phyloP scores from a whole-genome alignment of 1,140 invertebrate species.

The Macrosteles quadrilineatus region DNA sequence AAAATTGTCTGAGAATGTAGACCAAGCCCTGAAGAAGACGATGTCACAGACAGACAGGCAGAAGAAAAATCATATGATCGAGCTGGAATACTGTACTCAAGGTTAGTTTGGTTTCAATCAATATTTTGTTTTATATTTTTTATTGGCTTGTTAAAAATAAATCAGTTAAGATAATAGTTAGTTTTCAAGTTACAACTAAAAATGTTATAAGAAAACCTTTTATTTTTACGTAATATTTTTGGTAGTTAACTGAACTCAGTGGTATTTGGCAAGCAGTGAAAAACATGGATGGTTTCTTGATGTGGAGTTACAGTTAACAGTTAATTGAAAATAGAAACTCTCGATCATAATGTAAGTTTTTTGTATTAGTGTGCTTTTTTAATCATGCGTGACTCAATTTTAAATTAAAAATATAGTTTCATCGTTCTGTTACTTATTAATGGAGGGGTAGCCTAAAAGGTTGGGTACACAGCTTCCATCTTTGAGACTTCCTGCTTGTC shows the following conservation, averaged over 20 bases:
- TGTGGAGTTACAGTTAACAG: conserved; percentile 15
- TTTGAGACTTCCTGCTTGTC: conserved; percentile 4
- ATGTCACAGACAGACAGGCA: too few relatives aligned
- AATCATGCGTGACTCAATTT: background rate
- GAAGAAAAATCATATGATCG: conserved; percentile 30
- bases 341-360: too few relatives aligned
- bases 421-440: background rate
- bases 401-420: background rate
- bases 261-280: conserved; percentile 3
- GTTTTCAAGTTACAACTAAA: too few relatives aligned
- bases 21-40: conserved; percentile 6
- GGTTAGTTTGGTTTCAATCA: background rate
- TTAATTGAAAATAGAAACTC: background rate
- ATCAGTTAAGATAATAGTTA: too few relatives aligned
- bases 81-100: conserved; percentile 2
- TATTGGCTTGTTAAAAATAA: too few relatives aligned
- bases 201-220: too few relatives aligned
- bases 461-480: background rate
- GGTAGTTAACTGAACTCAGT: background rate
- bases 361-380: too few relatives aligned
- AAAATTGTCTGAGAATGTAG: background rate
- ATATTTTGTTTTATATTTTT: background rate
- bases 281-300: conserved; percentile 29
- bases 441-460: too few relatives aligned
- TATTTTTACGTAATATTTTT: too few relatives aligned